Evolutionary conservation across 2,797 vertebrate species (phyloP).

Genomic region (Graptemys geographica): DNA sequence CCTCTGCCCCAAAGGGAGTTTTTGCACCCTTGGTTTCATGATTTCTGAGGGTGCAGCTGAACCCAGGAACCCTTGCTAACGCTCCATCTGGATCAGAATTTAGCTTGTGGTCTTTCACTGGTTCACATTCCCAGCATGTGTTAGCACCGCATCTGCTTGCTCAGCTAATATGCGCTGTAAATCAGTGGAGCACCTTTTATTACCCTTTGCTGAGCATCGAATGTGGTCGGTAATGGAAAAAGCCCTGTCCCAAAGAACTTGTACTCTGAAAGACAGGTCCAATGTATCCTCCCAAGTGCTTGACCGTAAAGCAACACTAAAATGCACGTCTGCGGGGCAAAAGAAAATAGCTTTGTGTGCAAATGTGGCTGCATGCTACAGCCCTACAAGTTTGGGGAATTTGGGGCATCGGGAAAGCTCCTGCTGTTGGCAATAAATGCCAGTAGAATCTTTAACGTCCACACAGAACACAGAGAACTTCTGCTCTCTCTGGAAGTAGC

Average conservation of each 20-base stretch:
- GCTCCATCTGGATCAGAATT: background rate
- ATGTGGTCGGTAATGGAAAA: background rate
- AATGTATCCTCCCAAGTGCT: background rate
- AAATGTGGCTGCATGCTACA: background rate
- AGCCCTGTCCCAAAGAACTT: background rate
- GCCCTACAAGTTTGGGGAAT: background rate
- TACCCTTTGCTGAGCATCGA: background rate
- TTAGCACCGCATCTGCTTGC: background rate
- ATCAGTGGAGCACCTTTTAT: background rate
- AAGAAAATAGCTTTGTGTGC: background rate
- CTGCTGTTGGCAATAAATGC: background rate
- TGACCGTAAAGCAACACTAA: background rate
- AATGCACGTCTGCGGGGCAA: background rate
- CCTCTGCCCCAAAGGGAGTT: too few species aligned
- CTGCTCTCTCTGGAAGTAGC: accelerated
- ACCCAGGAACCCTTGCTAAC: background rate
- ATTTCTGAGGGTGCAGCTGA: background rate
- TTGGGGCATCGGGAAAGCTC: background rate
- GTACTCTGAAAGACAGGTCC: background rate
- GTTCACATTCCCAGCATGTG: background rate
- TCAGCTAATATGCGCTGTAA: background rate
- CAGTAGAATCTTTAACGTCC: background rate
- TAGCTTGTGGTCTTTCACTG: background rate
- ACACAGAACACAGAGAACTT: accelerated
- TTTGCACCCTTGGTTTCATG: background rate